Evolutionary conservation across 2,888 invertebrate species (phyloP), one percentile per base, ranked within the genome.

Genomic region (Hofmannophila pseudospretella): DNA sequence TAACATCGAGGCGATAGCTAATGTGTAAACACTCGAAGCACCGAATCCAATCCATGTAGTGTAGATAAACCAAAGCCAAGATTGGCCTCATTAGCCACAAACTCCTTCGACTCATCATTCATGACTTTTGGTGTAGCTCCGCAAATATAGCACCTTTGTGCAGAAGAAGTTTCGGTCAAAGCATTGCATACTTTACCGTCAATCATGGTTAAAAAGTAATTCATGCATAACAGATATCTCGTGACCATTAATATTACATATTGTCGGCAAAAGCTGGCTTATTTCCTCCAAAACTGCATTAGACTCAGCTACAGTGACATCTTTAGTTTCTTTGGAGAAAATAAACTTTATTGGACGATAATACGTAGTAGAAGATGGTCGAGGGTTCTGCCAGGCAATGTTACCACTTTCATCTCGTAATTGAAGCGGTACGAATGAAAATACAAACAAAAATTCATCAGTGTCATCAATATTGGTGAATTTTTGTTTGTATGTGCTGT

Each of bases 331-430:
- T 33, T 56, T 45, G 0, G 44, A 4, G 30, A 50, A 58, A 4
- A 47, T 36, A 8, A 58, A 44, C 26, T 52, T 39, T 33, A 58
- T 56, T 9, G 54, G 53, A 4, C 57, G 48, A 36, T 52, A 58
- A 41, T 39, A 60, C 10, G 60, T 33, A 5, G 52, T 39, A 1
- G 52, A 61, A 29, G 50, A 57, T 2, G 56, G 49, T 4, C 44
- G 45, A 31, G 48, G 49, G 28, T 56, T 58, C 34, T 55, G 10
- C 54, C 58, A 59, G 32, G 55, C 1, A 10, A 55, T 19, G 40
- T 55, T 55, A 38, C 41, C 31, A 20, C 44, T 12, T 23, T 32
- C 14, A 1, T 45, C 44, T 39, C 16, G 54, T 30, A 49, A 22
- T 36, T 36, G 44, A 9, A 60, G 13, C 13, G 52, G 55, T 8